Base-by-base conservation (phyloP, 2,113 vertebrate species). In the Syngnathus floridae region DNA sequence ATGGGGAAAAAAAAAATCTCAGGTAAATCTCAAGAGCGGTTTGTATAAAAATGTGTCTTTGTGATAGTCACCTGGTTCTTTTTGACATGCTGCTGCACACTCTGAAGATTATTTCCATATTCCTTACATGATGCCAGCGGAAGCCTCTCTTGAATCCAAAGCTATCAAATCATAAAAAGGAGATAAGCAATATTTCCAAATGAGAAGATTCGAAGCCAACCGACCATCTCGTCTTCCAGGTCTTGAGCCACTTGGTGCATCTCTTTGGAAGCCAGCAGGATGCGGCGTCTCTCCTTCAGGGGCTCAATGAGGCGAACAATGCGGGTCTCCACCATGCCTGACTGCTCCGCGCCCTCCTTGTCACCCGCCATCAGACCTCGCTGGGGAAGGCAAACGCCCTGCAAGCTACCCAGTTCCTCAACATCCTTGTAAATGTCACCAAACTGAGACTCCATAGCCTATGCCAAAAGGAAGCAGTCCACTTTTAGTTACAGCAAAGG, bases 141-240 rank as follows among this genome's bases (percentile, higher is more conserved):
- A 51, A 94, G 91, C 59, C 93, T 88, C 71, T 96, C 95, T 31
- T 93, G 93, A 78, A 97, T 93, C 95, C 95, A 97, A 78, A 97
- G 74, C 95, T 97, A 55, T 19, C 41, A 80, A 66, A 49, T 35
- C 67, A 78, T 13, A 31, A 75, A 41, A 75, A 31, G 40, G 37
- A 43, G n/a, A 17, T 76, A 31, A 62, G 8, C 12, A 43, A 43
- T 43, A 4, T 62, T 22, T 14, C 7, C 19, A 46, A 49, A 17
- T 5, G 16, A 37, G 45, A 36, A 51, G 31, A 12, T 10, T 11
- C 14, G 10, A 13, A 11, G 85, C 93, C 94, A 81, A 96, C 93
- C 94, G 79, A 96, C 95, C 1, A 95, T 94, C 89, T 97, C 95
- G 7, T 96, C 95, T 70, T 95, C 93, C 77, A 97, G 89, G 51